Percentiles rank a stretch among this genome's conserved stretches.
These are phyloP conservation scores for Hippopotamus amphibius DNA, from an alignment of 2,113 vertebrate species.

Conservation along the genomic window DNA sequence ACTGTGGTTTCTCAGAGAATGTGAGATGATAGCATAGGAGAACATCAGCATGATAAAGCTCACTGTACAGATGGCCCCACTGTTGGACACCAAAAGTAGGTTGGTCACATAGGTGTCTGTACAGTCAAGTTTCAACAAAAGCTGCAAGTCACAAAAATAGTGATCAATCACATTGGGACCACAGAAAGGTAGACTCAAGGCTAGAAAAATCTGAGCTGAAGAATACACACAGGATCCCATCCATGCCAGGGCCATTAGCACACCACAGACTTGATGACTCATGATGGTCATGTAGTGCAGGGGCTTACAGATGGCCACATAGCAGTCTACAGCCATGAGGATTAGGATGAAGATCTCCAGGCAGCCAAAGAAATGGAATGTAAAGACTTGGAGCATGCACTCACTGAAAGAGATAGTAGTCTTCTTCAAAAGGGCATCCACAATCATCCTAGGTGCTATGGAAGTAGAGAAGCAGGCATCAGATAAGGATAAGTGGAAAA, in stretches of 20 bases:
- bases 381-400: too few relatives aligned
- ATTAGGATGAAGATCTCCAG: too few relatives aligned
- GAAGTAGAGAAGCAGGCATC: constrained; percentile 55
- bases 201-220: constrained; percentile 54
- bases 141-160: background rate
- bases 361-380: too few relatives aligned
- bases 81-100: too few relatives aligned
- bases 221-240: constrained; percentile 50
- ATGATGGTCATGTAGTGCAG: constrained; percentile 39
- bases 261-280: background rate
- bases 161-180: background rate
- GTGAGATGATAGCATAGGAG: too few relatives aligned
- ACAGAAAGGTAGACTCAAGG: background rate
- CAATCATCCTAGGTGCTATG: constrained; percentile 28
- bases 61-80: too few relatives aligned
- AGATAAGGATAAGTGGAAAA: constrained; percentile 68
- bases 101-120: background rate
- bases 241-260: background rate
- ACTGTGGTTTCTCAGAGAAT: too few relatives aligned
- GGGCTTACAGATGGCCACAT: constrained; percentile 66
- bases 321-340: background rate
- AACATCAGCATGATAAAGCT: too few relatives aligned
- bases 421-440: background rate
- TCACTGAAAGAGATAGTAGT: too few relatives aligned
- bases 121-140: too few relatives aligned